These are phyloP conservation scores for Diplogasteroides magnus DNA, from an alignment of 1,140 invertebrate genomes.

Conservation along the genomic window DNA sequence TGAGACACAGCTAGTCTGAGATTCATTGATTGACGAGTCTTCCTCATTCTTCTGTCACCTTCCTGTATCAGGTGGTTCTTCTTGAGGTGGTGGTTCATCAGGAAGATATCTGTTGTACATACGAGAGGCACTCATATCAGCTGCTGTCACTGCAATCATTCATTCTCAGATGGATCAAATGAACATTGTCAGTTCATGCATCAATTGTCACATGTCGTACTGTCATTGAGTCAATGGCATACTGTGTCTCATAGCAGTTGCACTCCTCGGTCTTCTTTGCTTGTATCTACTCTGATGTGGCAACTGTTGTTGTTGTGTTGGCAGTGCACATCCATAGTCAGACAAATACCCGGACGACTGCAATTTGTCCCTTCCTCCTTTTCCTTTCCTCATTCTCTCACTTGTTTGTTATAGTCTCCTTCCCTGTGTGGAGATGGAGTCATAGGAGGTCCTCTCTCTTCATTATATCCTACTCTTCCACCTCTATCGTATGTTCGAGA, in stretches of 20 bases:
- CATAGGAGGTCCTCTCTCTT: background rate
- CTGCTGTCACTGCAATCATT: constrained; percentile 12
- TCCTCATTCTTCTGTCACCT: background rate
- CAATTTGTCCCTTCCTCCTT: background rate
- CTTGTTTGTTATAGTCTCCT: too few species aligned
- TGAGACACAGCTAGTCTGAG: too few species aligned
- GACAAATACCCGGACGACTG: constrained; percentile 29
- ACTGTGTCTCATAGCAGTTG: constrained; percentile 34
- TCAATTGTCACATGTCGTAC: background rate
- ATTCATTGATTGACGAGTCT: constrained; percentile 1
- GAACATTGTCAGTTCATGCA: background rate
- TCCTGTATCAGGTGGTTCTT: constrained; percentile 4
- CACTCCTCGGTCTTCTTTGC: constrained; percentile 29
- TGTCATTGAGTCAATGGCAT: background rate
- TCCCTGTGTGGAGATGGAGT: constrained; percentile 21
- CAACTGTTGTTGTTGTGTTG: constrained; percentile 19
- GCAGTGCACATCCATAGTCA: constrained; percentile 23
- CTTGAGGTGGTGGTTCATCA: background rate
- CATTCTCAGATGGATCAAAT: background rate
- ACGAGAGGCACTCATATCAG: constrained; percentile 13
- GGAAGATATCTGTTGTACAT: constrained; percentile 6
- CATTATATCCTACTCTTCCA: background rate
- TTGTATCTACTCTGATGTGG: constrained; percentile 17
- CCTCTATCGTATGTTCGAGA: background rate
- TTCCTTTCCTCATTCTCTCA: too few species aligned